Base-by-base conservation (phyloP, 1,140 invertebrate species). In the Solenopsis invicta region DNA sequence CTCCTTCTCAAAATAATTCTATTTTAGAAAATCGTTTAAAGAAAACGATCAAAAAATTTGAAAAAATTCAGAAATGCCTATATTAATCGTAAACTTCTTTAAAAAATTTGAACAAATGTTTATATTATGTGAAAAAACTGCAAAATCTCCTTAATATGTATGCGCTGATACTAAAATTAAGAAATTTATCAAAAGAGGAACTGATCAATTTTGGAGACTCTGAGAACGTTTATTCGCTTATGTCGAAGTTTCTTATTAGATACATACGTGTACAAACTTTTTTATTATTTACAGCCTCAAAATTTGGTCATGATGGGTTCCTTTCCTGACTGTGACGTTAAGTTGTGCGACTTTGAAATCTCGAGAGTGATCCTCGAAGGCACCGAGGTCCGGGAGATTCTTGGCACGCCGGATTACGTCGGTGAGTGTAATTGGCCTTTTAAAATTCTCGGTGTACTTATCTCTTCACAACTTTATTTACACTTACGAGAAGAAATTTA, bases 321-420 rank as follows among this genome's bases (percentile, higher is more conserved):
- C 3, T 97, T 97, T 92, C 97, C 97, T 0, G 95, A 97, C 56
- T 97, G 97, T 81, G 96, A 97, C 85, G 96, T 98, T 10, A 98
- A 98, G 93, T 95, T 98, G 0, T 98, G 97, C 94, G 97, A 98
- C 93, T 97, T 98, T 87, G 97, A 97, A 90, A 97, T 98, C 74
- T 97, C 97, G 0, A 95, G 97, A 88, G 96, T 97, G 4, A 96
- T 98, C 52, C 95, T 97, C 45, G 96, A 97, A 37, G 97, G 96
- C 9, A 96, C 96, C 59, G 97, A 97, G 92, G 96, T 98, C 18
- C 93, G 97, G 18, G 97, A 98, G 92, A 97, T 98, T 67, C 95
- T 98, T n/a, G 97, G 97, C 18, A 98, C 97, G 21, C 97, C 97
- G 2, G 97, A 98, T 94, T 98, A 98, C 95, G 97, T 98, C 86